These are phyloP conservation scores for Larimichthys polyactis DNA, from an alignment of 2,113 vertebrate species.

Conservation along the genomic window DNA sequence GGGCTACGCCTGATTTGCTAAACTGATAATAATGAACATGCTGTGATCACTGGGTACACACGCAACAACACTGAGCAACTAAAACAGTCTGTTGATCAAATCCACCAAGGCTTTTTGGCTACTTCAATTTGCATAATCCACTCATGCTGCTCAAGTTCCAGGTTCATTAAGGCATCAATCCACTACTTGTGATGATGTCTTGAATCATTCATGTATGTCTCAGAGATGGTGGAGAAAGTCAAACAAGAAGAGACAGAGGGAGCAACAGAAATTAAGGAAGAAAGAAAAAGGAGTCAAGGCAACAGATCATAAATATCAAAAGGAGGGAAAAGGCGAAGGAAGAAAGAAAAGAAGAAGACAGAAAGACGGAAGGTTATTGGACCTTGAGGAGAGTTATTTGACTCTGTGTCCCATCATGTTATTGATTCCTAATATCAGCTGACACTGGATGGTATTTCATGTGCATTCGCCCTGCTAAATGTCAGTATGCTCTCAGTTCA, in stretches of 20 bases:
- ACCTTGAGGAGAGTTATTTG: slow-evolving; percentile 2
- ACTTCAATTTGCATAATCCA: slow-evolving; percentile 19
- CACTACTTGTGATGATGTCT: neutral
- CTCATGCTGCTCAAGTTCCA: slow-evolving; percentile 1
- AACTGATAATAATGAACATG: slow-evolving; percentile 56
- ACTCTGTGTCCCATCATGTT: slow-evolving; percentile 29
- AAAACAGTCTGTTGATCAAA: slow-evolving; percentile 18
- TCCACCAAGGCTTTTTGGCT: neutral
- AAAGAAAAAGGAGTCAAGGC: too few relatives aligned
- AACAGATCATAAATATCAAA: slow-evolving; percentile 7
- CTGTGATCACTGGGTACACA: slow-evolving; percentile 34
- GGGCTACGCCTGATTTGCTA: slow-evolving; percentile 30
- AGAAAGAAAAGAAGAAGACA: slow-evolving; percentile 7
- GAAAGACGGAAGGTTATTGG: neutral
- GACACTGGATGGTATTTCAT: slow-evolving; percentile 41
- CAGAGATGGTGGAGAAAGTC: neutral
- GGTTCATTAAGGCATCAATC: slow-evolving; percentile 23
- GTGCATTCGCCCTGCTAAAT: slow-evolving; percentile 36
- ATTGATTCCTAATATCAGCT: slow-evolving; percentile 49
- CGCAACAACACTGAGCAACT: neutral
- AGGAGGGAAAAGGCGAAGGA: neutral
- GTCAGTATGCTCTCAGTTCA: slow-evolving; percentile 35
- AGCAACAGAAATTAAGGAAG: neutral
- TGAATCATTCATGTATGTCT: slow-evolving; percentile 22
- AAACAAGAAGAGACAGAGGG: neutral